Evolutionary conservation across 2,797 vertebrate species (phyloP), one percentile per base, ranked within the genome.

Genomic region (Salmo trutta): DNA sequence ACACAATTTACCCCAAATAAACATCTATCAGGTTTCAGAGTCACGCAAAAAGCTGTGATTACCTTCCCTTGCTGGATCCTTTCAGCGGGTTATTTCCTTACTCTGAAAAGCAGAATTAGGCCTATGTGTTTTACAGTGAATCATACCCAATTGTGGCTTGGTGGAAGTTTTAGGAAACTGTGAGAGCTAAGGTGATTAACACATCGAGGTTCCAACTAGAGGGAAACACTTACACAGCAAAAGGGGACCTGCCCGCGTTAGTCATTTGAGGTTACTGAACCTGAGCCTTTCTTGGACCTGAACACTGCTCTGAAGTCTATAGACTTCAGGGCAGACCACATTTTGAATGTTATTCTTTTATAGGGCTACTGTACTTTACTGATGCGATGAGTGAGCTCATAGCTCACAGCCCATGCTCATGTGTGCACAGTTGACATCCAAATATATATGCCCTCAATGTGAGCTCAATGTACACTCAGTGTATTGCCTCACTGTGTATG

Each of bases 91-190:
- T 21, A 79, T 86, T 84, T 83, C 68, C 79, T 53, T 65, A 78
- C 74, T 70, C 68, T 36, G n/a, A 67, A 36, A 79, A 81, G 75
- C 71, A 74, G 69, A 52, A 74, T 41, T 36, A 72, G 77, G 76
- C 73, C 78, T 70, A 72, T 75, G 72, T 76, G 65, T 79, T 84
- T 80, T 75, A 74, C 65, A 31, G 69, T 85, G 84, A 87, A 81
- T 87, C 85, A 87, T 82, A 80, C 73, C 75, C 79, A 85, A 82
- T 81, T 88, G 75, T 82, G 83, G 83, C 80, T 86, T 81, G 77
- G 82, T 84, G 78, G 71, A 79, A 69, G 36, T 73, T n/a, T 16
- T 59, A 54, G 82, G 85, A 86, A 88, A 88, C 78, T 82, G 73
- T 87, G 83, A 87, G 84, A 67, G 64, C 54, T 82, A 81, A 86